phyloP scores from a whole-genome alignment of 2,797 vertebrate genomes.

The Carcharodon carcharias region DNA sequence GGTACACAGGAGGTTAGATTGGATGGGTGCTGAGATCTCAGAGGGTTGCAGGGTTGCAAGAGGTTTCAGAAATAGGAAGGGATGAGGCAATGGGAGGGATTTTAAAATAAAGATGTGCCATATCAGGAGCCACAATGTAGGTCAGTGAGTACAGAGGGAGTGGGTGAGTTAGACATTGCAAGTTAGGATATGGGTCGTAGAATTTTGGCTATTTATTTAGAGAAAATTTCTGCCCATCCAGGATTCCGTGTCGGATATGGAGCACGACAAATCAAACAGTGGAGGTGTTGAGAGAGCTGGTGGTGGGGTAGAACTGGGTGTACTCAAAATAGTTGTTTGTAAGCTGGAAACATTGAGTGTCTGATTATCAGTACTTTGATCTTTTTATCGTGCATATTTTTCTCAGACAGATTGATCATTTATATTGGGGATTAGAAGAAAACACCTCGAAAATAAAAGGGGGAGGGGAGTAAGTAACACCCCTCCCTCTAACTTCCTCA shows the following conservation, averaged over 20 bases:
- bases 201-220: too few relatives aligned
- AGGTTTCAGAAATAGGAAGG: neutral
- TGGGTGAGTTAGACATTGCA: neutral
- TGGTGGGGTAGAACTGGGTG: neutral
- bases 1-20: neutral
- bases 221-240: neutral
- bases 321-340: neutral
- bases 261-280: neutral
- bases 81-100: neutral
- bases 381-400: neutral
- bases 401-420: neutral
- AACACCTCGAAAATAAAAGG: neutral
- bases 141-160: neutral
- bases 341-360: neutral
- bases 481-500: neutral
- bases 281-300: neutral
- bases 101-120: neutral
- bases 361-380: neutral
- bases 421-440: neutral
- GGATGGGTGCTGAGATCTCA: neutral
- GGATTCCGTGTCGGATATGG: neutral
- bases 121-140: neutral
- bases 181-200: too few relatives aligned
- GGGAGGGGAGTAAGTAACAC: too few relatives aligned
- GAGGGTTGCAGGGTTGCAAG: too few relatives aligned